phyloP scores from a whole-genome alignment of 2,888 invertebrate species.

The Malacosoma neustria region DNA sequence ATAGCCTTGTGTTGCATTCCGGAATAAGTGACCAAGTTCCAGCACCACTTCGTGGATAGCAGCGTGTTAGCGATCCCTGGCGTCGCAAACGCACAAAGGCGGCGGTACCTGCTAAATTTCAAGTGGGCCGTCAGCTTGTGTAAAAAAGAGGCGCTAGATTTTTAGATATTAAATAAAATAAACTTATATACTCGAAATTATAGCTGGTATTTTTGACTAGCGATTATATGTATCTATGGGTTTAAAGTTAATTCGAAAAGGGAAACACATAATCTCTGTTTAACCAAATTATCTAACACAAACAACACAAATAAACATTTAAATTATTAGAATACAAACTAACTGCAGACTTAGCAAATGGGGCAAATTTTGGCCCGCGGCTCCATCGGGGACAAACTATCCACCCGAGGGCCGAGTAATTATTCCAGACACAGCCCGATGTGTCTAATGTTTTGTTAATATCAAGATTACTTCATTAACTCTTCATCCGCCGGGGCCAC shows the following conservation, averaged over 20 bases:
- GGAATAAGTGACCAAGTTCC: too few relatives aligned
- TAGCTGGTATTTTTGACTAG: too few relatives aligned
- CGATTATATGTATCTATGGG: slow-evolving; percentile 11
- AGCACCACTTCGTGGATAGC: too few relatives aligned
- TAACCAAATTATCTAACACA: slow-evolving; percentile 1
- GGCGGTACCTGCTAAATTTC: too few relatives aligned
- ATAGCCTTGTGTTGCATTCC: too few relatives aligned
- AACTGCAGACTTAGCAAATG: slow-evolving; percentile 23
- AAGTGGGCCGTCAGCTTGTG: too few relatives aligned
- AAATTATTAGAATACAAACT: slow-evolving; percentile 22
- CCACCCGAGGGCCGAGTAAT: slow-evolving; percentile 25
- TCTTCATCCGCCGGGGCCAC: slow-evolving; percentile 45
- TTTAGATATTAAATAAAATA: slow-evolving; percentile 1
- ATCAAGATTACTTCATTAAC: slow-evolving; percentile 74
- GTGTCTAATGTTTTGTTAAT: slow-evolving; percentile 72
- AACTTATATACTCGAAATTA: neutral
- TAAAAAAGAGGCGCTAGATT: slow-evolving; percentile 1
- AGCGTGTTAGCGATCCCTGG: too few relatives aligned
- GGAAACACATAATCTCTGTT: neutral
- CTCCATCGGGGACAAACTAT: slow-evolving; percentile 13
- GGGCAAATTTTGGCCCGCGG: slow-evolving; percentile 20
- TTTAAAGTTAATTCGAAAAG: neutral
- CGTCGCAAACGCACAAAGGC: too few relatives aligned
- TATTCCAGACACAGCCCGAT: slow-evolving; percentile 52
- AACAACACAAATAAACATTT: slow-evolving; percentile 21